Evolutionary conservation across 2,888 invertebrate species (phyloP).

Genomic region (Polydrusus cervinus): DNA sequence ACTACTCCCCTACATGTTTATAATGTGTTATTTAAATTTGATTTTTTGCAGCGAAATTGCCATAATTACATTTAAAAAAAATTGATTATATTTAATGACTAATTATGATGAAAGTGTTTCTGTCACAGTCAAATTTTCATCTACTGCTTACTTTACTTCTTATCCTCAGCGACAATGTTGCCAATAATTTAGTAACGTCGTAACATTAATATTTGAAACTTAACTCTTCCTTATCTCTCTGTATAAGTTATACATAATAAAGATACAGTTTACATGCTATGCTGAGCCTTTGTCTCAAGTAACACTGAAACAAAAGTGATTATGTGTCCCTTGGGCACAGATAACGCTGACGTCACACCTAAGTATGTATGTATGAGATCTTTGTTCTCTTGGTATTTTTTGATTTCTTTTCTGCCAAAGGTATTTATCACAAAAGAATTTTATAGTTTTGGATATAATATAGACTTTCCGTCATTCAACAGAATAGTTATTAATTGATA

Average conservation of each 20-base stretch:
- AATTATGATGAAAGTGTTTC: no score
- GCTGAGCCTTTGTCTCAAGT: constrained; percentile 25
- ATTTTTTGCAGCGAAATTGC: not conserved
- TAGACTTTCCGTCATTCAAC: no score
- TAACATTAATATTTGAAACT: constrained; percentile 9
- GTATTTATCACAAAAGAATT: no score
- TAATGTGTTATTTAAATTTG: not conserved
- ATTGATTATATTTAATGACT: no score
- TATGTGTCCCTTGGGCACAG: constrained; percentile 19
- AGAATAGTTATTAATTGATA: no score
- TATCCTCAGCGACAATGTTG: constrained; percentile 1
- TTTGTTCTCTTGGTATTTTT: no score
- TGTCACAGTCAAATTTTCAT: no score
- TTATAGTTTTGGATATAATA: no score
- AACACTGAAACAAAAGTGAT: constrained; percentile 16
- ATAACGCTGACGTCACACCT: constrained; percentile 17
- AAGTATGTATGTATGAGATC: not conserved
- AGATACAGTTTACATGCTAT: constrained; percentile 21
- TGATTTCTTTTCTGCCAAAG: no score
- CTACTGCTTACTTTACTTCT: not conserved
- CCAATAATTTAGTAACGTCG: constrained; percentile 14
- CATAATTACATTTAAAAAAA: no score
- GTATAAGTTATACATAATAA: constrained; percentile 13
- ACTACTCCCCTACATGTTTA: no score
- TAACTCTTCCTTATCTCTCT: constrained; percentile 10